Evolutionary conservation across 2,797 vertebrate species (phyloP), one percentile per base, ranked within the genome.

Genomic region (Siniperca undulata): DNA sequence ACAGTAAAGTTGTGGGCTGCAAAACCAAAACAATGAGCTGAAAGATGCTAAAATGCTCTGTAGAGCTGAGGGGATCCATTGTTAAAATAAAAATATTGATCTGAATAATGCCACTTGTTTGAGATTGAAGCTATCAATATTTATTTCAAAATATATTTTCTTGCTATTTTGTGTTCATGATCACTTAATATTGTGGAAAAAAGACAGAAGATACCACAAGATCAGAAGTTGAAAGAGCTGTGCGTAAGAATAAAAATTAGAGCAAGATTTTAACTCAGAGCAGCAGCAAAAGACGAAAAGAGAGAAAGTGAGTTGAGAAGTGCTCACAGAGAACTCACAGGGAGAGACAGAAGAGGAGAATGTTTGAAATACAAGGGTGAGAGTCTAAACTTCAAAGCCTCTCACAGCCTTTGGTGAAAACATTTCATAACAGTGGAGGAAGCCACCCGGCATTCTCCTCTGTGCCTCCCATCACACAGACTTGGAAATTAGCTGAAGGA

Each of bases 401-500:
- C 70, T 50, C 59, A 20, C 79, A 80, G 89, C 90, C 92, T 90
- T 92, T 91, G 90, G 91, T 91, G 83, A 92, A 93, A 94, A 91
- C 85, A 90, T 88, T 92, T 86, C 70, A 74, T 81, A 89, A 88
- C 86, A 90, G 87, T 20, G 74, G 88, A 92, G 90, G 92, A 93
- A 94, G 91, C 88, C 91, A 88, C 86, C 81, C 88, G 50, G 90
- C 87, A 85, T 86, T 89, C 89, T 89, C 89, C 86, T 91, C 86
- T 74, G 81, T 50, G 89, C 84, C 88, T 85, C 55, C 84, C 88
- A 91, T 91, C 91, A 91, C 87, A 92, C 86, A 90, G 91, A 94
- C 91, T 94, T 56, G 78, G 77, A 91, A 92, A 94, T 93, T 83
- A 94, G 91, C 91, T 83, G 72, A 88, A 87, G 92, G 89, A 92